Conservation (phyloP, 2,888 invertebrate genomes). For the Mesorhabditis spiculigera region DNA sequence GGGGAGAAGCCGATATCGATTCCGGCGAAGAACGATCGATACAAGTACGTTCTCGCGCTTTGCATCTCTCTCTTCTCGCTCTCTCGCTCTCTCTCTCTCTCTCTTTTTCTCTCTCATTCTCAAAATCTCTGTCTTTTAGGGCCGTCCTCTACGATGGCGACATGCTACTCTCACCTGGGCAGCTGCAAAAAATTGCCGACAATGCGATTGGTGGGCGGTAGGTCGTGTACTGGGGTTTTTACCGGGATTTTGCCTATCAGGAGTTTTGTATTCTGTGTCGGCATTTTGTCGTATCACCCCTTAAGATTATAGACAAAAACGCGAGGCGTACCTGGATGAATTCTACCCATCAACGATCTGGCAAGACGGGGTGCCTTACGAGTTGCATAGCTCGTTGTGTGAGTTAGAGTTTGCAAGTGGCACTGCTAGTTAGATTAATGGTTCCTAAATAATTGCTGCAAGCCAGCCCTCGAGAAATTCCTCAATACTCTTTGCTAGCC, state of each 20-base stretch:
- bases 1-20: neutral
- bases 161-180: conserved; percentile 22
- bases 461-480: no score
- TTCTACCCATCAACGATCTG: conserved; percentile 24
- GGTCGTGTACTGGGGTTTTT: no score
- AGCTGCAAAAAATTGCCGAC: conserved; percentile 22
- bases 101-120: no score
- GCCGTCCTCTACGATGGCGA: conserved; percentile 28
- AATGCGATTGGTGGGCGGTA: conserved; percentile 11
- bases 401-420: neutral
- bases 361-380: conserved; percentile 22
- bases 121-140: conserved; percentile 9
- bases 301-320: conserved; percentile 14
- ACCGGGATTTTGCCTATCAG: no score
- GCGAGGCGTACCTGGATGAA: conserved; percentile 20
- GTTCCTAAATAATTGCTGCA: no score
- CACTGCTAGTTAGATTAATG: no score
- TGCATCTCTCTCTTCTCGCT: no score
- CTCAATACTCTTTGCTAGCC: no score
- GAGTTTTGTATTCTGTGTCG: no score
- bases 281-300: no score
- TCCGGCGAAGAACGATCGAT: neutral
- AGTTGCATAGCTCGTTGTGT: conserved; percentile 20
- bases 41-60: neutral
- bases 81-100: no score